Conservation (phyloP, 2,797 vertebrate species). For the Oryzias dopingdopingensis region DNA sequence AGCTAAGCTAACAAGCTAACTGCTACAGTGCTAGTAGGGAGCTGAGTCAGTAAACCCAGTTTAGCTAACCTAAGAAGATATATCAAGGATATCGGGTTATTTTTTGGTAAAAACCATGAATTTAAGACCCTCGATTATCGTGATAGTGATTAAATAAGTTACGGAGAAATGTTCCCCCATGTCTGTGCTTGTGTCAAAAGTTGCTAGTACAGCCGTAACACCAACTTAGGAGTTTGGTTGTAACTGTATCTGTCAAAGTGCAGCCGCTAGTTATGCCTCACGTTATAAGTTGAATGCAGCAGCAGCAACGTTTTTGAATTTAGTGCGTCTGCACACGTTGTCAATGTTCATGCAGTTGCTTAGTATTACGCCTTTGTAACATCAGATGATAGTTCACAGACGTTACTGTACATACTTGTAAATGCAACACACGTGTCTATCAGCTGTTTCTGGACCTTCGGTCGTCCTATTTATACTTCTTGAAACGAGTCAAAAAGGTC, state of each 20-base stretch:
- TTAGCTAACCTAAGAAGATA: constrained; percentile 47
- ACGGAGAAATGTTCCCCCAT: too few species aligned
- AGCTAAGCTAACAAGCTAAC: constrained; percentile 46
- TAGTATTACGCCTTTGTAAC: not conserved
- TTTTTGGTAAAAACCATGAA: not conserved
- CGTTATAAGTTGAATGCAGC: not conserved
- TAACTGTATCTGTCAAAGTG: constrained; percentile 53
- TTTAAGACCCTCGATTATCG: too few species aligned
- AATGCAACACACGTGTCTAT: constrained; percentile 56
- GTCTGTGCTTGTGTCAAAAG: constrained; percentile 1
- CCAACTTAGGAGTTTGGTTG: constrained; percentile 26
- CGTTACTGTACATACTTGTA: constrained; percentile 16
- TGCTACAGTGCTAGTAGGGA: constrained; percentile 19
- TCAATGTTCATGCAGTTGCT: not conserved
- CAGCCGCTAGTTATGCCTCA: constrained; percentile 3
- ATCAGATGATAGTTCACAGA: constrained; percentile 14
- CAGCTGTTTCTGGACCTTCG: constrained; percentile 64
- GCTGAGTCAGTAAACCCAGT: constrained; percentile 65
- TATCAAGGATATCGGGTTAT: constrained; percentile 8
- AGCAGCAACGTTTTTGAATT: not conserved
- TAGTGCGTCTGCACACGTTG: not conserved
- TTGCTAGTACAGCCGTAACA: constrained; percentile 2
- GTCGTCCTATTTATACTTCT: constrained; percentile 68
- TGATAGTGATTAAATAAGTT: too few species aligned
- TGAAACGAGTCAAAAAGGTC: constrained; percentile 19